Evolutionary conservation across 2,888 invertebrate species (phyloP).

Genomic region (Sturmia bella): DNA sequence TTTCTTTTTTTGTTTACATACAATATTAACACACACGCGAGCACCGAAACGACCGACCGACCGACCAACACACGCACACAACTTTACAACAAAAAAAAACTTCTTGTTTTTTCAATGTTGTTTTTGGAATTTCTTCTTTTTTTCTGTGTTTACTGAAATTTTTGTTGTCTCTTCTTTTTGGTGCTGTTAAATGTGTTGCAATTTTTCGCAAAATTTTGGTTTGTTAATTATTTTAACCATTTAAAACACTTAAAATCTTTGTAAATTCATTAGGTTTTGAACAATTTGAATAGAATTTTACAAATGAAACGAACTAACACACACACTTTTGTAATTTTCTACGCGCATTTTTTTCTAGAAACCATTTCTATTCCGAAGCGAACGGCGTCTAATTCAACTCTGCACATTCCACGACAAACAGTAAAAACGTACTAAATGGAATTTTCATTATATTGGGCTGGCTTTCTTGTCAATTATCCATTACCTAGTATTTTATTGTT

Average conservation of each 20-base stretch:
- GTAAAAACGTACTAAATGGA: conserved; percentile 66
- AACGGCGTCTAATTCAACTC: neutral
- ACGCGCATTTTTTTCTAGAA: conserved; percentile 46
- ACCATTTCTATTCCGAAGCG: too few relatives aligned
- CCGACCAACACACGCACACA: conserved; percentile 13
- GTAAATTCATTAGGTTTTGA: neutral
- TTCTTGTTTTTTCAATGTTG: conserved; percentile 22
- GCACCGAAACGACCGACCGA: neutral
- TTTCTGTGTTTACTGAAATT: conserved; percentile 19
- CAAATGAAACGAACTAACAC: conserved; percentile 29
- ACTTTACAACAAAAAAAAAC: conserved; percentile 32
- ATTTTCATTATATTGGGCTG: conserved; percentile 54
- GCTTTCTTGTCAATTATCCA: conserved; percentile 39
- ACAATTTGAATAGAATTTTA: conserved; percentile 7
- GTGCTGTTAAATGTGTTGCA: neutral
- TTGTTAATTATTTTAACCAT: neutral
- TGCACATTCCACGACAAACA: conserved; percentile 63
- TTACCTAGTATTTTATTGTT: conserved; percentile 58
- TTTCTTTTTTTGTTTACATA: conserved; percentile 42
- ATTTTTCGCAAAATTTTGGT: neutral
- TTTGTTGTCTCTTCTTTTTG: neutral
- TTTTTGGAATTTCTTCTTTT: neutral
- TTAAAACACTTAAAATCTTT: neutral
- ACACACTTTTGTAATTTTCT: conserved; percentile 26
- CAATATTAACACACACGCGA: conserved; percentile 17